Evolutionary conservation across 2,113 vertebrate species (phyloP).

Genomic region (Periophthalmodon schlosseri): DNA sequence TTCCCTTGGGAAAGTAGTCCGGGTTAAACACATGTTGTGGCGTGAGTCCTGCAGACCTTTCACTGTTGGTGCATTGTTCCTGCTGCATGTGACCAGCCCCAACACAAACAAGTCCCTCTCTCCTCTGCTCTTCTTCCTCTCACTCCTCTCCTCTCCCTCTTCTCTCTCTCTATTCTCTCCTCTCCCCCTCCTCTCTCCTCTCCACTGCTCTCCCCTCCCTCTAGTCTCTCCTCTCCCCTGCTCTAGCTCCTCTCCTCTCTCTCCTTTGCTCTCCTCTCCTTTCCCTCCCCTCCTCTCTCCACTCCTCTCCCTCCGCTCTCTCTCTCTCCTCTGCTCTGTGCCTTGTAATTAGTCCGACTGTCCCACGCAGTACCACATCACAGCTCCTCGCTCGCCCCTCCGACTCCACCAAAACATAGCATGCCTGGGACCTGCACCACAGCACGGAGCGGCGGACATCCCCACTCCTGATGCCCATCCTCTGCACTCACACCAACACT

Average conservation of each 20-base stretch:
- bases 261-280: constrained; percentile 25
- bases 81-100: constrained; percentile 50
- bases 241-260: not conserved
- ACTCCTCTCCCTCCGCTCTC: constrained; percentile 24
- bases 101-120: constrained; percentile 68
- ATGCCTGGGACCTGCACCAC: constrained; percentile 62
- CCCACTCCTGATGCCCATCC: constrained; percentile 3
- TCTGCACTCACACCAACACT: too few species aligned
- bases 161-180: constrained; percentile 11
- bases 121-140: constrained; percentile 34
- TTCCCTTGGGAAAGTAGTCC: constrained; percentile 68
- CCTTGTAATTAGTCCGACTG: constrained; percentile 70
- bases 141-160: constrained; percentile 12
- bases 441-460: constrained; percentile 62
- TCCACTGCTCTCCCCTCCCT: constrained; percentile 33
- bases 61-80: constrained; percentile 54
- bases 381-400: constrained; percentile 64
- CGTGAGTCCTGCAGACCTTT: constrained; percentile 23
- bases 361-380: constrained; percentile 67
- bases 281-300: constrained; percentile 16
- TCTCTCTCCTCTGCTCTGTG: constrained; percentile 18
- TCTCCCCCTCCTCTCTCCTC: constrained; percentile 10
- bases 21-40: constrained; percentile 52
- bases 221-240: constrained; percentile 14
- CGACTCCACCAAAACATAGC: constrained; percentile 63